Percentiles rank a stretch among this genome's conserved stretches.
Conservation (phyloP, 1,140 invertebrate genomes). For the Euglossa dilemma region DNA sequence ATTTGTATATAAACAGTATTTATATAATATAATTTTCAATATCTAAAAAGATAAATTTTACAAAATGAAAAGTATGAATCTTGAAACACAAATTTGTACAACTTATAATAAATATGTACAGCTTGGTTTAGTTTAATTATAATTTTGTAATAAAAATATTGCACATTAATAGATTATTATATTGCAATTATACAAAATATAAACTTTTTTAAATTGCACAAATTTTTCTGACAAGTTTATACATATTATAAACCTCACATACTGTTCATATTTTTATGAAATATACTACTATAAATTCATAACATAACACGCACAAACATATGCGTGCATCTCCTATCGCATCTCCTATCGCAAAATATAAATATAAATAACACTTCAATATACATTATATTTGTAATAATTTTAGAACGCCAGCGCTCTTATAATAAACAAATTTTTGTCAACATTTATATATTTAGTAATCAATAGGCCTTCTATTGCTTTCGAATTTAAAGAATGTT, state of each 20-base stretch:
- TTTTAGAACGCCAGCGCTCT: slow-evolving; percentile 43
- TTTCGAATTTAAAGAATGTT: slow-evolving; percentile 9
- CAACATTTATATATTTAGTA: background rate
- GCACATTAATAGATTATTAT: background rate
- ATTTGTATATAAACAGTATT: background rate
- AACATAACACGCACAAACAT: background rate
- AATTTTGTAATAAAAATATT: background rate
- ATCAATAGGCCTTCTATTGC: slow-evolving; percentile 10
- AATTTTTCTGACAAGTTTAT: background rate
- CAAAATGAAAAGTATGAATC: background rate
- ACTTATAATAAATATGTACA: background rate
- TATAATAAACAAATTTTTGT: slow-evolving; percentile 8
- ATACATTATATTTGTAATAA: background rate
- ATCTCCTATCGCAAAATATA: too few species aligned
- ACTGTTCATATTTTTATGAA: background rate
- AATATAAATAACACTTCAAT: slow-evolving; percentile 19
- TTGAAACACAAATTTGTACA: background rate
- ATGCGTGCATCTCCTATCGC: background rate
- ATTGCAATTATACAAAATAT: background rate
- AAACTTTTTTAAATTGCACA: background rate
- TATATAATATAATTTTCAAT: background rate
- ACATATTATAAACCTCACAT: background rate
- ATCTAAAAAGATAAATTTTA: background rate
- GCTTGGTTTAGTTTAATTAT: background rate
- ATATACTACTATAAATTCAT: background rate